Conservation (phyloP, 2,797 vertebrate genomes). For the Steatocranus sp. region DNA sequence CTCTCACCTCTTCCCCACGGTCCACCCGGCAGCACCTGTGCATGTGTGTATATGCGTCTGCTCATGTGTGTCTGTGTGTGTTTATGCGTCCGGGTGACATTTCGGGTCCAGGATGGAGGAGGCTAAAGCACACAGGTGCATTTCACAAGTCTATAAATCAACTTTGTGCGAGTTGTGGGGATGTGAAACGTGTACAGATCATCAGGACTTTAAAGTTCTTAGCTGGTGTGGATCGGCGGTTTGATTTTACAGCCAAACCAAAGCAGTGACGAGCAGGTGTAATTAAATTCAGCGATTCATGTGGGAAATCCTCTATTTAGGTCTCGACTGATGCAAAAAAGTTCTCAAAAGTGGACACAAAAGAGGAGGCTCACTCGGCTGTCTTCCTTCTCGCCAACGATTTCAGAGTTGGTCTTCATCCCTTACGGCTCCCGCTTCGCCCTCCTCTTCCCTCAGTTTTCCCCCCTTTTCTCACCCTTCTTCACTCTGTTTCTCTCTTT, state of each 20-base stretch:
- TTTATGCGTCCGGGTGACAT: constrained; percentile 47
- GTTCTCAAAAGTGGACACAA: constrained; percentile 6
- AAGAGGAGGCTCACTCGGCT: not conserved
- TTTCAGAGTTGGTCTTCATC: constrained; percentile 6
- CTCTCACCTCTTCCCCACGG: constrained; percentile 69
- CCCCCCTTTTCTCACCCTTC: constrained; percentile 22
- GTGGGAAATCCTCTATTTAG: constrained; percentile 2
- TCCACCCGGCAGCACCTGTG: constrained; percentile 68
- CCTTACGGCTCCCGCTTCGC: not conserved
- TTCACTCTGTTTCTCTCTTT: constrained; percentile 51
- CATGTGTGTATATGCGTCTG: constrained; percentile 28
- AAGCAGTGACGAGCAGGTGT: not conserved
- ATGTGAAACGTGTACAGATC: constrained; percentile 21
- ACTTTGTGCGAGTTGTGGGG: not conserved
- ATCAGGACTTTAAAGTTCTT: constrained; percentile 3
- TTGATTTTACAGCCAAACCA: constrained; percentile 9
- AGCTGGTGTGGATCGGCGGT: not conserved
- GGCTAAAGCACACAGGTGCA: constrained; percentile 43
- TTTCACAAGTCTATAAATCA: constrained; percentile 29
- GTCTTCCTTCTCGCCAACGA: constrained; percentile 8
- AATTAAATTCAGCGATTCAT: constrained; percentile 14
- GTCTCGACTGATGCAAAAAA: constrained; percentile 4
- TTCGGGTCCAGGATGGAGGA: constrained; percentile 39
- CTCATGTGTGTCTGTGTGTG: constrained; percentile 21
- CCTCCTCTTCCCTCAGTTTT: not conserved